Evolutionary conservation across 2,888 invertebrate genomes (phyloP).

Genomic region (Cartodere bifasciata): DNA sequence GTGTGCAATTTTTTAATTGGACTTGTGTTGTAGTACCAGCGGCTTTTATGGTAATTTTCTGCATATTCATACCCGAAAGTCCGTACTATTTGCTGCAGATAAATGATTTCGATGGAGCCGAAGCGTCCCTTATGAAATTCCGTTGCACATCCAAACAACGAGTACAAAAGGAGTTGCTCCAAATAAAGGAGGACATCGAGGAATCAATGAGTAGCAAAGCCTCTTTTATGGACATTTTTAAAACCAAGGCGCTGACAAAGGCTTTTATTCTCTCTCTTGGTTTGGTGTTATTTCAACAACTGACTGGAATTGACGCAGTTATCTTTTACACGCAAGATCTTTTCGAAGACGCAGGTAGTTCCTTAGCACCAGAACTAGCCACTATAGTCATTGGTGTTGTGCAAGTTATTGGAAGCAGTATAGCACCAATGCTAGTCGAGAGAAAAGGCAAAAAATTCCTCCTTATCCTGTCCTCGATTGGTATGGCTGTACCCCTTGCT

Average conservation of each 20-base stretch:
- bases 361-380: slow-evolving; percentile 44
- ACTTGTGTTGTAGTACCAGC: slow-evolving; percentile 47
- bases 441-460: slow-evolving; percentile 61
- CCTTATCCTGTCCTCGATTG: slow-evolving; percentile 55
- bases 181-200: slow-evolving; percentile 31
- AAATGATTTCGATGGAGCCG: slow-evolving; percentile 47
- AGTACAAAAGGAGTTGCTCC: slow-evolving; percentile 47
- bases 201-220: slow-evolving; percentile 34
- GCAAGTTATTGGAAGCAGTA: slow-evolving; percentile 60
- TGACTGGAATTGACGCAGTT: slow-evolving; percentile 70
- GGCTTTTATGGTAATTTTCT: slow-evolving; percentile 33
- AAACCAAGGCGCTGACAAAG: slow-evolving; percentile 56
- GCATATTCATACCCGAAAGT: slow-evolving; percentile 65
- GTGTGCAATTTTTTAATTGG: slow-evolving; percentile 51
- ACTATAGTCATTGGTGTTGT: slow-evolving; percentile 73
- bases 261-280: slow-evolving; percentile 63
- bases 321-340: slow-evolving; percentile 66
- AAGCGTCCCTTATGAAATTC: slow-evolving; percentile 49
- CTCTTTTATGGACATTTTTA: slow-evolving; percentile 29
- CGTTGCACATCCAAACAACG: slow-evolving; percentile 46
- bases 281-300: slow-evolving; percentile 71
- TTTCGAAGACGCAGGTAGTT: slow-evolving; percentile 53
- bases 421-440: slow-evolving; percentile 68
- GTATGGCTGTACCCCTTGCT: slow-evolving; percentile 39
- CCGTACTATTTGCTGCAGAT: slow-evolving; percentile 56